Evolutionary conservation across 2,797 vertebrate species (phyloP).

Genomic region (Chelon auratus): DNA sequence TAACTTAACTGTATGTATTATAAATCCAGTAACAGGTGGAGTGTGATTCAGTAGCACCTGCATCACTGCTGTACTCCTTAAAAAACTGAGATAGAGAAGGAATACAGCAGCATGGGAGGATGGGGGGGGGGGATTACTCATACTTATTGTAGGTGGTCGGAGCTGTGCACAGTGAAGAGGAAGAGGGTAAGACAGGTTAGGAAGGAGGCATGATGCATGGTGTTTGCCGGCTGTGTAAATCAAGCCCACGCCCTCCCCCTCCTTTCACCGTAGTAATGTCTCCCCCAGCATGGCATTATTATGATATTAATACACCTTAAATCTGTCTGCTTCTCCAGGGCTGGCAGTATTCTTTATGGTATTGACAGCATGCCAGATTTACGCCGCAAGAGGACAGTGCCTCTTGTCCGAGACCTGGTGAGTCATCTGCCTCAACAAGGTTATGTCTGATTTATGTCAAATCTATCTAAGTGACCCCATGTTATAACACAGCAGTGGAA

Average conservation of each 20-base stretch:
- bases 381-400: slow-evolving; percentile 95
- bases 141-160: slow-evolving; percentile 33
- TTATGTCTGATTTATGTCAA: slow-evolving; percentile 80
- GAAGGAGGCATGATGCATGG: slow-evolving; percentile 70
- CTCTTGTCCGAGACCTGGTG: slow-evolving; percentile 97
- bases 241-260: slow-evolving; percentile 58
- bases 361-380: slow-evolving; percentile 99
- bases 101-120: not conserved
- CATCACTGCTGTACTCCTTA: not conserved
- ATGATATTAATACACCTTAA: slow-evolving; percentile 88
- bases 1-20: not conserved
- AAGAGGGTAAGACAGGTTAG: slow-evolving; percentile 59
- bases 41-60: slow-evolving; percentile 13
- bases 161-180: slow-evolving; percentile 25
- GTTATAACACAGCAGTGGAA: slow-evolving; percentile 56
- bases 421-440: slow-evolving; percentile 84
- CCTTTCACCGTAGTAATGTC: slow-evolving; percentile 74
- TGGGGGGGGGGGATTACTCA: slow-evolving; percentile 29
- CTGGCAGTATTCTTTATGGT: slow-evolving; percentile 93
- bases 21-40: not conserved
- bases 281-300: slow-evolving; percentile 80
- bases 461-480: slow-evolving; percentile 58
- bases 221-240: slow-evolving; percentile 79
- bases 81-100: slow-evolving; percentile 13
- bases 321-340: slow-evolving; percentile 87